Conservation (phyloP, 1,140 invertebrate species). For the Acromyrmex heyeri region DNA sequence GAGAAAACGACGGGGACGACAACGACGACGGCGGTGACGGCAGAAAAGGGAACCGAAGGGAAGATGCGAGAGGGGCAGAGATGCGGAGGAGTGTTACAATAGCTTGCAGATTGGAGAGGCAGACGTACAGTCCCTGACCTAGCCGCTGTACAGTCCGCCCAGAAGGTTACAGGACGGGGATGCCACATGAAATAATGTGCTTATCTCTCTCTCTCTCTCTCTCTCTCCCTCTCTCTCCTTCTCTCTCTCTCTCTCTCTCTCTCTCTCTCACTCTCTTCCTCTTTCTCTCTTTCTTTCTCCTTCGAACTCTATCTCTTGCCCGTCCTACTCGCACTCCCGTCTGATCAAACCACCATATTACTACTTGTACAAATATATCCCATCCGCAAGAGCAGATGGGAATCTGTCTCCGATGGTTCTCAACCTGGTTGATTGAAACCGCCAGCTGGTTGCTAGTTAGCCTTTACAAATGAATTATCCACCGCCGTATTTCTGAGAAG, state of each 20-base stretch:
- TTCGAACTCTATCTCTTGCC: not conserved
- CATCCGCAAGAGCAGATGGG: not conserved
- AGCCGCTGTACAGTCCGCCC: constrained; percentile 68
- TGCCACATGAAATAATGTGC: constrained; percentile 58
- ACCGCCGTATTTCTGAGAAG: constrained; percentile 1
- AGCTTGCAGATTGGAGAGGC: constrained; percentile 79
- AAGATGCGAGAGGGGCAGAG: constrained; percentile 44
- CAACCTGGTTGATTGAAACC: constrained; percentile 12
- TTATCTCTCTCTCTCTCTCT: not conserved
- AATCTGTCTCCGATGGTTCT: constrained; percentile 27
- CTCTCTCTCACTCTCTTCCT: not conserved
- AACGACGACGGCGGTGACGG: not conserved
- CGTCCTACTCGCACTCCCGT: not conserved
- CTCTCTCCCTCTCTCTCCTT: no score
- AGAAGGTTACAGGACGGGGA: constrained; percentile 18
- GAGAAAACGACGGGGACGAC: constrained; percentile 4
- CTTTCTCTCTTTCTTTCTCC: not conserved
- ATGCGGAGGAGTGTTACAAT: constrained; percentile 77
- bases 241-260: not conserved
- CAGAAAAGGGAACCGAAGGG: not conserved
- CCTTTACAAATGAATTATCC: constrained; percentile 2
- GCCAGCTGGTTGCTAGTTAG: not conserved
- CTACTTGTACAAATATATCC: constrained; percentile 80
- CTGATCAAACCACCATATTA: constrained; percentile 77
- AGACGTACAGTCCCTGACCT: constrained; percentile 79